Base-by-base conservation (phyloP, 1,140 invertebrate species). In the Drosophila tristis region DNA sequence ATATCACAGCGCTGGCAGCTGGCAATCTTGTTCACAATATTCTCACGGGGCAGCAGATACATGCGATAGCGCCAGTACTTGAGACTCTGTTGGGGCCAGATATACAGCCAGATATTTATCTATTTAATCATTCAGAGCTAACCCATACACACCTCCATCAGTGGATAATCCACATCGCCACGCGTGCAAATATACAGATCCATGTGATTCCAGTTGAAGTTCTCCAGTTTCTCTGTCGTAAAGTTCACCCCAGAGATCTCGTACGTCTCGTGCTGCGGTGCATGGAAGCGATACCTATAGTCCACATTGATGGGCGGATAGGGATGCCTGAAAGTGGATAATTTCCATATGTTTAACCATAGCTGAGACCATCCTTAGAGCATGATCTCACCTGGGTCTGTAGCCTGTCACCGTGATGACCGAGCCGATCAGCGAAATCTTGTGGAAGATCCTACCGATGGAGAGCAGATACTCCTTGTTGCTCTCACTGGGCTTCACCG, bases 181-280 rank as follows among this genome's bases (percentile, higher is more conserved):
- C 97, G 93, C 1, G 97, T 97, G 91, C 97, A 98, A 63, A 99
- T 98, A 91, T 99, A 99, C 92, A 99, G 96, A 93, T 99, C 98
- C 92, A 99, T 94, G 92, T 98, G 98, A 93, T 99, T 99, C 98
- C 98, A 99, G 92, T 98, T 99, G 87, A 98, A 99, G 86, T 96
- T 98, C 93, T 99, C 98, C 23, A 99, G 92, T 86, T 98, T 98
- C 92, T 99, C 98, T 0, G 97, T 98, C 9, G 96, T 96, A 92
- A 99, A 99, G 43, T 97, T 96, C 0, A 98, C 97, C 94, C 96
- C 97, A 0, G 98, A 99, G n/a, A 98, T 95, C 92, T 98, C 97
- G 91, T 99, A 99, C 0, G 95, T 97, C 65, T 96, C 95, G 86
- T 98, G 97, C 92, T 98, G 96, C 0, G 98, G 98, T 2, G 97